phyloP scores from a whole-genome alignment of 2,888 invertebrate species.

The Macaria liturata region DNA sequence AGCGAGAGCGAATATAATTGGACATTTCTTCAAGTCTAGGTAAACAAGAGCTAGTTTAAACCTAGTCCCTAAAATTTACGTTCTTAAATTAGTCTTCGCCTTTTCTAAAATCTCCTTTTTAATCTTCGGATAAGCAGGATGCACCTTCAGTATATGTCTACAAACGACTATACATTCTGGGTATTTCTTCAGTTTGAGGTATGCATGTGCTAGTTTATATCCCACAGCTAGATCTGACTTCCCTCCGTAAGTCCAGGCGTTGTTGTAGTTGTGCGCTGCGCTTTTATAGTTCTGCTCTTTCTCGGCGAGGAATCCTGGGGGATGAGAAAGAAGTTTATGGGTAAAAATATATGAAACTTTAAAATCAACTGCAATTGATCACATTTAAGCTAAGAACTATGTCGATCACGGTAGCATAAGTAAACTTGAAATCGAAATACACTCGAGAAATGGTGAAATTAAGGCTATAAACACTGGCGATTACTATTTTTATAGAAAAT shows the following conservation, averaged over 20 bases:
- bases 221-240: constrained; percentile 93
- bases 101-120: constrained; percentile 97
- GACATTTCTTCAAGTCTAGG: constrained; percentile 62
- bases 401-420: too few species aligned
- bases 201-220: constrained; percentile 95
- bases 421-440: too few species aligned
- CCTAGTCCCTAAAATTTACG: constrained; percentile 52
- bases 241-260: constrained; percentile 94
- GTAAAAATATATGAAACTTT: too few species aligned
- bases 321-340: too few species aligned
- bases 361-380: too few species aligned
- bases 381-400: too few species aligned
- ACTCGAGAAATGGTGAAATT: too few species aligned
- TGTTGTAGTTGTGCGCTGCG: constrained; percentile 91
- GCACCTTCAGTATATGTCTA: constrained; percentile 89
- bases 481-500: too few species aligned
- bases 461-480: too few species aligned
- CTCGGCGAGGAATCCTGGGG: constrained; percentile 90
- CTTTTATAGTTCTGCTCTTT: constrained; percentile 95
- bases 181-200: constrained; percentile 93
- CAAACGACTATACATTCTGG: constrained; percentile 97
- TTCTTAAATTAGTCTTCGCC: constrained; percentile 89
- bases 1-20: constrained; percentile 95
- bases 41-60: too few species aligned
- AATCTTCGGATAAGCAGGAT: constrained; percentile 95